These are phyloP conservation scores for Catonia carolina DNA, from an alignment of 2,888 invertebrate genomes.

Conservation along the genomic window DNA sequence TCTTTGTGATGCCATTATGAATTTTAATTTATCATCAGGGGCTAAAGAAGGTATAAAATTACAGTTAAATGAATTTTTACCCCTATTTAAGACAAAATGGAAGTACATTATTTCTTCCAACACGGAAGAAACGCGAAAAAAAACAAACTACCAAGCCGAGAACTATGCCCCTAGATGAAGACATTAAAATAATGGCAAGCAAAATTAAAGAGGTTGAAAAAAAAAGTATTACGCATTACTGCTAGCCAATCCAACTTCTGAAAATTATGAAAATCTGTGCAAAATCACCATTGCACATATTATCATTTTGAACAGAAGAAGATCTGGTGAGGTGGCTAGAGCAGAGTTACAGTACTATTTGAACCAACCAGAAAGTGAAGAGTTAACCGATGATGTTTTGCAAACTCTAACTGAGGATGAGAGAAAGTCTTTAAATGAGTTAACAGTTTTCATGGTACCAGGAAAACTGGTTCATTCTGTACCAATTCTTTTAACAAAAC, in stretches of 20 bases:
- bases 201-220: neutral
- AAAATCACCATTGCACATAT: conserved; percentile 3
- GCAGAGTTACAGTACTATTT: neutral
- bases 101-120: conserved; percentile 15
- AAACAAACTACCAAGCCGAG: neutral
- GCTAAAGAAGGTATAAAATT: neutral
- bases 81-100: neutral
- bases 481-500: neutral
- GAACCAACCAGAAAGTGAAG: neutral
- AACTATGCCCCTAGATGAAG: conserved; percentile 3
- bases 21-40: neutral
- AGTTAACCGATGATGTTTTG: neutral
- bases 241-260: neutral
- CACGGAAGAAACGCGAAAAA: neutral
- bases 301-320: neutral
- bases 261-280: conserved; percentile 3
- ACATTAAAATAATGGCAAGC: conserved; percentile 2
- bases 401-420: neutral
- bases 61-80: conserved; percentile 3
- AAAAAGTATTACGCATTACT: neutral
- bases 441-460: neutral
- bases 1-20: neutral
- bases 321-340: neutral
- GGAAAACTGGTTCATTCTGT: conserved; percentile 5
- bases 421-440: neutral